A percentile compares a stretch with the other conserved stretches of the same genome.
Evolutionary conservation across 53 echinoderm and acorn worm species (phyloP).

Genomic region (Echinarachnius parma): DNA sequence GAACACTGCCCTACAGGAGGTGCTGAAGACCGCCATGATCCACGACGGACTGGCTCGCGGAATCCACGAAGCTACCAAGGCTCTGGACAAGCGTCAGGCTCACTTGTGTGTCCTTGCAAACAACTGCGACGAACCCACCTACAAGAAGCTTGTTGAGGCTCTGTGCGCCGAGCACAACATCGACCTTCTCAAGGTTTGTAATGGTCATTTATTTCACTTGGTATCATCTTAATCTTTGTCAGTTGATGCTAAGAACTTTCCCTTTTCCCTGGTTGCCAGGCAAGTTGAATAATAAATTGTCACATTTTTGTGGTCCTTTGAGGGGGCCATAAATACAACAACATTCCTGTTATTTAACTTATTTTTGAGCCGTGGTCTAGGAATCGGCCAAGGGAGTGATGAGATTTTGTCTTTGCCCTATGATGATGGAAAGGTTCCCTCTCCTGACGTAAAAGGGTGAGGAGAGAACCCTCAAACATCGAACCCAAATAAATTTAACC

Average conservation of each 20-base stretch:
- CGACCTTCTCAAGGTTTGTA: conserved; percentile 80
- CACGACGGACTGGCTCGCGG: conserved; percentile 86
- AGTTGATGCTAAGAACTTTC: too few relatives aligned
- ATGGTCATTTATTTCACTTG: too few relatives aligned
- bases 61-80: conserved; percentile 89
- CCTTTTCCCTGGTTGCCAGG: too few relatives aligned
- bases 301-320: too few relatives aligned
- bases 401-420: too few relatives aligned
- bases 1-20: conserved; percentile 92
- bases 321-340: too few relatives aligned
- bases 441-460: conserved; percentile 44
- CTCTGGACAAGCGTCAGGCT: conserved; percentile 87
- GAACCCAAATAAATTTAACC: conserved; percentile 18
- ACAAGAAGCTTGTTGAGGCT: conserved; percentile 91
- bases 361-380: too few relatives aligned
- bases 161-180: conserved; percentile 97
- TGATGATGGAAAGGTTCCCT: conserved; percentile 60
- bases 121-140: conserved; percentile 95
- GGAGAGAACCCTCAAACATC: conserved; percentile 47
- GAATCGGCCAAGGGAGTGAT: too few relatives aligned
- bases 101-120: conserved; percentile 95
- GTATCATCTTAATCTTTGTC: too few relatives aligned
- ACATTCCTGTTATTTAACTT: too few relatives aligned
- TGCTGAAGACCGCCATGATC: conserved; percentile 78
- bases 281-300: too few relatives aligned